A percentile compares a stretch with the other conserved stretches of the same genome.
Evolutionary conservation across 2,888 invertebrate species (phyloP).

Genomic region (Diadegma fenestrale): DNA sequence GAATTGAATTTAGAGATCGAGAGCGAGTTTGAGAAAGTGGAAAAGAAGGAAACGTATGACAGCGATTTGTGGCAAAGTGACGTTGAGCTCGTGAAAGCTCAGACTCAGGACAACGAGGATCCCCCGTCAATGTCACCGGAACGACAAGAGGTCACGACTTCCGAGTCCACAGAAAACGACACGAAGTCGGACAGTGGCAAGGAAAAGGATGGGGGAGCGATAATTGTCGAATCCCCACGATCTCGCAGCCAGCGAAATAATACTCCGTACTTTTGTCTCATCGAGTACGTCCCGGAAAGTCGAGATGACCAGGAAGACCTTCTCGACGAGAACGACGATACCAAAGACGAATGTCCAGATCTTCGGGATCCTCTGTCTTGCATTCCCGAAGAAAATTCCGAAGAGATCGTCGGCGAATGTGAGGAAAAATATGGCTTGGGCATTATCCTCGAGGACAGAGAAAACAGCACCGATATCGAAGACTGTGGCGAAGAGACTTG

Average conservation of each 20-base stretch:
- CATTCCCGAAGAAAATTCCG: slow-evolving; percentile 56
- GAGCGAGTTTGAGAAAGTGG: background rate
- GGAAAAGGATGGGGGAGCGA: slow-evolving; percentile 63
- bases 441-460: slow-evolving; percentile 5
- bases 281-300: slow-evolving; percentile 48
- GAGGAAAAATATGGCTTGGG: background rate
- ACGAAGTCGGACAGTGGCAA: slow-evolving; percentile 76
- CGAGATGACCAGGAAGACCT: background rate
- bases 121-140: slow-evolving; percentile 6
- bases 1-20: slow-evolving; percentile 44
- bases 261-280: slow-evolving; percentile 43
- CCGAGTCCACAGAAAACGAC: slow-evolving; percentile 75
- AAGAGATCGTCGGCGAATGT: slow-evolving; percentile 16
- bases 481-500: slow-evolving; percentile 35
- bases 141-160: slow-evolving; percentile 68
- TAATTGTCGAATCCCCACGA: background rate
- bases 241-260: background rate
- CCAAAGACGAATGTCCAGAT: background rate
- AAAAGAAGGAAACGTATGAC: background rate
- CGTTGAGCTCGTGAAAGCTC: background rate
- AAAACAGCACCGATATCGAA: background rate
- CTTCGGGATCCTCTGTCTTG: slow-evolving; percentile 28
- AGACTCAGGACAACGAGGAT: background rate
- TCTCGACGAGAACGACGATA: slow-evolving; percentile 2
- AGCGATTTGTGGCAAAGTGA: background rate